Base-by-base conservation (phyloP, 2,797 vertebrate genomes). In the Fundulus diaphanus region DNA sequence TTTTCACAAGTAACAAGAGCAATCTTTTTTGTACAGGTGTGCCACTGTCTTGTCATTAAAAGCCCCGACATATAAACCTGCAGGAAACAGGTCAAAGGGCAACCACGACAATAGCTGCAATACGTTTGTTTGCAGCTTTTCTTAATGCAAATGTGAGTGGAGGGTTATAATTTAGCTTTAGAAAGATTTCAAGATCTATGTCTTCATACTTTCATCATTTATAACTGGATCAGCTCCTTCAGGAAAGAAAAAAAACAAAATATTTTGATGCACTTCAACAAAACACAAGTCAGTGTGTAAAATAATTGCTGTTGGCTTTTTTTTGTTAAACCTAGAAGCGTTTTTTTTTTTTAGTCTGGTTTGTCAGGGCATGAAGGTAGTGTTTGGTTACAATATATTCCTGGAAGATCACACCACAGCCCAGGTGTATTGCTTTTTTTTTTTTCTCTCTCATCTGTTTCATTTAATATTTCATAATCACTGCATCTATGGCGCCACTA, bases 351-450 rank as follows among this genome's bases (percentile, higher is more conserved):
- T 48, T 48, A 5, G 44, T 13, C 61, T 63, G 49, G 22, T 12
- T 54, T 29, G n/a, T 3, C 2, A 20, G 20, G 37, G 16, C 33
- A 59, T 22, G 31, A 31, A 51, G 35, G 61, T 79, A 54, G 81
- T 78, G 51, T 84, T 87, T 73, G 68, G 67, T 84, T 85, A 1
- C 82, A 76, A 57, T 33, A 24, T 82, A 79, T 85, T 89, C 74
- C 84, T 82, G 81, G 80, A 90, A 86, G 78, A 78, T 74, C 72
- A 49, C 73, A 61, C 40, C 18, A n/a, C n/a, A n/a, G 22, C 56
- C 67, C n/a, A 44, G 68, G 6, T 51, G 44, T 85, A 85, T 89
- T 82, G 46, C 42, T 80, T 90, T 89, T 84, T 31, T 68, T 48
- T 57, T n/a, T n/a, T n/a, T n/a, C n/a, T 72, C 74, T 77, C 61